phyloP scores from a whole-genome alignment of 35 echinoderm and acorn worm genomes.

The Amphiura filiformis region DNA sequence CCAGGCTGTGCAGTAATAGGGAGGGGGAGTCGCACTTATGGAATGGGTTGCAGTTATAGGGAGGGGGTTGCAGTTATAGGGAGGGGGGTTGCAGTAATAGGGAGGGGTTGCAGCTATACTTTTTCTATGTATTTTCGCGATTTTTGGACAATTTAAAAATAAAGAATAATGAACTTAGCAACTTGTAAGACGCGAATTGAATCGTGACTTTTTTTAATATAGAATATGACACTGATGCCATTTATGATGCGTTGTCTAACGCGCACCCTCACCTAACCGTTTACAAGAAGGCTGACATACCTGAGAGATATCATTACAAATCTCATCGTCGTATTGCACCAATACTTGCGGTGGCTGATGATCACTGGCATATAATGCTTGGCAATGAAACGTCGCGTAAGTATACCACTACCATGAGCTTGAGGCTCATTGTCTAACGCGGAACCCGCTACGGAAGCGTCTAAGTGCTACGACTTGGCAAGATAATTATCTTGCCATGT shows the following conservation, averaged over 20 bases:
- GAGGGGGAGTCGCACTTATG: no score
- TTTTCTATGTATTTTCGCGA: neutral
- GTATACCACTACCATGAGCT: no score
- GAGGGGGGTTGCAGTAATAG: no score
- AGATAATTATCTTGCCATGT: no score
- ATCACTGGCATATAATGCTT: conserved; percentile 69
- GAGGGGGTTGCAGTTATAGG: no score
- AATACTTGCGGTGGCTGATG: conserved; percentile 76
- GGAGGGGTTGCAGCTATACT: neutral
- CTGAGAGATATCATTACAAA: conserved; percentile 64
- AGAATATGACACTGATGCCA: conserved; percentile 29
- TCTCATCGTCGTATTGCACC: conserved; percentile 74
- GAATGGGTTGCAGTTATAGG: no score
- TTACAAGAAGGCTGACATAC: conserved; percentile 78
- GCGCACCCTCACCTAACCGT: conserved; percentile 59
- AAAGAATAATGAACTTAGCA: neutral
- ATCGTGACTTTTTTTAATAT: neutral
- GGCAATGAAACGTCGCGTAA: neutral
- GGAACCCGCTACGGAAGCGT: no score
- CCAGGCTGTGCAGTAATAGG: no score
- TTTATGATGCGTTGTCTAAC: conserved; percentile 60
- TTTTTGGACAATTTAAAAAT: neutral
- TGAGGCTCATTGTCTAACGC: no score
- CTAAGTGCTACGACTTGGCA: no score
- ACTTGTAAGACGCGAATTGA: no score